These are phyloP conservation scores for Cordilura impudica DNA, from an alignment of 2,888 invertebrate species.

Conservation along the genomic window DNA sequence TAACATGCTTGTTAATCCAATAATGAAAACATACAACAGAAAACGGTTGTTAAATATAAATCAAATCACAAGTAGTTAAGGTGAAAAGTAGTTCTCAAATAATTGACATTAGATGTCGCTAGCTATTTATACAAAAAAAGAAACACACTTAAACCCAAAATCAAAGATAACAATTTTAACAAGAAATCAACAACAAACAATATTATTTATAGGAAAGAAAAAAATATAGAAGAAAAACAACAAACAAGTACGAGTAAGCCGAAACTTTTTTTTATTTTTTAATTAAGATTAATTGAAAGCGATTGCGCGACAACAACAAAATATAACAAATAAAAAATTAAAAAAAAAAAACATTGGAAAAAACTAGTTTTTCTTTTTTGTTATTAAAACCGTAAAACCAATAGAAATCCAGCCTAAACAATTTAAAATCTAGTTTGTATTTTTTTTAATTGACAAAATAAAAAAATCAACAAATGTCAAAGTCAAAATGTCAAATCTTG, in stretches of 20 bases:
- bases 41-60: slow-evolving; percentile 45
- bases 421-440: neutral
- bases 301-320: slow-evolving; percentile 55
- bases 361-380: neutral
- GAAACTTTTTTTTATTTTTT: slow-evolving; percentile 53
- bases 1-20: slow-evolving; percentile 52
- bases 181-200: slow-evolving; percentile 40
- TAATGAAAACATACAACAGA: slow-evolving; percentile 36
- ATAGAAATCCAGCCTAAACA: neutral
- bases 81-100: slow-evolving; percentile 61
- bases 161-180: slow-evolving; percentile 26
- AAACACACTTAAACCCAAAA: slow-evolving; percentile 11
- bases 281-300: slow-evolving; percentile 64
- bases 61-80: slow-evolving; percentile 56
- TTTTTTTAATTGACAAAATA: no score
- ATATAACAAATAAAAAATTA: slow-evolving; percentile 13
- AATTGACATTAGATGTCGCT: slow-evolving; percentile 58
- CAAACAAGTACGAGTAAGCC: slow-evolving; percentile 10
- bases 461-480: slow-evolving; percentile 62
- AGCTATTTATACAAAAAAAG: slow-evolving; percentile 28
- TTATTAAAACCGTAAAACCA: neutral
- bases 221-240: slow-evolving; percentile 9
- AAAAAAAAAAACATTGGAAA: neutral
- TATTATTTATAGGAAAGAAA: slow-evolving; percentile 1
- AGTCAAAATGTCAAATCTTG: slow-evolving; percentile 64